Conservation (phyloP, 1,140 invertebrate genomes). For the Gryllus bimaculatus region DNA sequence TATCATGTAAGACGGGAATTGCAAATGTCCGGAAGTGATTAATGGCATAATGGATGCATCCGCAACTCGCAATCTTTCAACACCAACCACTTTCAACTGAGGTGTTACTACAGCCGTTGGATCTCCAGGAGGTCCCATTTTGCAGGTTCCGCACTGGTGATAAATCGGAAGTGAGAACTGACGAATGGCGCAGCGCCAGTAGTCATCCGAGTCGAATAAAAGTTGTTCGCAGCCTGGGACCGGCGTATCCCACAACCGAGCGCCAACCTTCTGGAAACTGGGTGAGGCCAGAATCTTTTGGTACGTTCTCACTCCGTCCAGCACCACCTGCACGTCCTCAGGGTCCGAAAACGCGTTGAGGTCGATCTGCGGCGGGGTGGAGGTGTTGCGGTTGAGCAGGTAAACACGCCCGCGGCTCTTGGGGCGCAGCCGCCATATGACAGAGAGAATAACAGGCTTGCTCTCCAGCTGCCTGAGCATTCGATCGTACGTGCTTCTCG, state of each 20-base stretch:
- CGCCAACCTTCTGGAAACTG: conserved; percentile 42
- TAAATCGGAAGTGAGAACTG: conserved; percentile 57
- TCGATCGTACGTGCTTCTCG: conserved; percentile 40
- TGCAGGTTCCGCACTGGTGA: conserved; percentile 57
- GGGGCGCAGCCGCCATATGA: conserved; percentile 60
- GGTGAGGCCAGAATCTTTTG: conserved; percentile 48
- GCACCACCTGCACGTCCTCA: conserved; percentile 40
- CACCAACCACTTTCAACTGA: conserved; percentile 29
- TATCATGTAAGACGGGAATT: conserved; percentile 32
- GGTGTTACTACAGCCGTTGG: conserved; percentile 19
- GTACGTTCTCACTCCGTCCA: conserved; percentile 46
- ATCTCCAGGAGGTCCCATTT: conserved; percentile 21
- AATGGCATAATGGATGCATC: conserved; percentile 37
- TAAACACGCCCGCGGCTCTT: conserved; percentile 61
- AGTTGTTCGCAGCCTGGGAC: neutral
- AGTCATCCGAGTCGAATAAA: conserved; percentile 13
- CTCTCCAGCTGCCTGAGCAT: conserved; percentile 41
- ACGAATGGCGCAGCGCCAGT: conserved; percentile 18
- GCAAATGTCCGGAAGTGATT: conserved; percentile 29
- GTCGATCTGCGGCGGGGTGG: conserved; percentile 66
- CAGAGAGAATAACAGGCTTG: conserved; percentile 49
- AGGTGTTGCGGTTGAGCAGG: conserved; percentile 57
- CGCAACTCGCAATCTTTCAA: conserved; percentile 31
- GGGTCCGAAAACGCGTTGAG: conserved; percentile 34
- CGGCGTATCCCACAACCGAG: conserved; percentile 33